Conservation (phyloP, 2,113 vertebrate genomes). For the Colinus virginianus region DNA sequence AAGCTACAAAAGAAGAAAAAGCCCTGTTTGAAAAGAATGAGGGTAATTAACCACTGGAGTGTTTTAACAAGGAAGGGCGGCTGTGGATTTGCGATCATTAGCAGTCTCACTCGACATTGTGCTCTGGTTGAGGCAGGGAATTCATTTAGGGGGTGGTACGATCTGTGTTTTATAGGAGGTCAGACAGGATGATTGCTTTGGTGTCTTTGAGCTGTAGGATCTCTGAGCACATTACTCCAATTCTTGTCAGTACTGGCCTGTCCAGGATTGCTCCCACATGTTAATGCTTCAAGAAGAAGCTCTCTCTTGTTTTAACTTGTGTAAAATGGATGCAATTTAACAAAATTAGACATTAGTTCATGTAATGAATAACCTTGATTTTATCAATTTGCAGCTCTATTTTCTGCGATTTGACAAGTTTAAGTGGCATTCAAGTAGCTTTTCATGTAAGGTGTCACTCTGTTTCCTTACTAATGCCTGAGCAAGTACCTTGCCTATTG, state of each 20-base stretch:
- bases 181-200: background rate
- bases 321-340: conserved; percentile 72
- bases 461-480: conserved; percentile 77
- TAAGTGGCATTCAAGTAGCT: conserved; percentile 70
- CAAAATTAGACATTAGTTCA: conserved; percentile 70
- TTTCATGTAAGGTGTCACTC: conserved; percentile 74
- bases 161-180: background rate
- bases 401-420: conserved; percentile 76
- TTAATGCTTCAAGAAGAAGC: conserved; percentile 47
- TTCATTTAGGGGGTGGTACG: background rate
- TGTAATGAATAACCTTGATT: conserved; percentile 69
- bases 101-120: background rate
- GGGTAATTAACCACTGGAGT: conserved; percentile 7
- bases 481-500: conserved; percentile 70
- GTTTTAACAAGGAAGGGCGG: background rate
- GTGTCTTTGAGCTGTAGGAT: background rate
- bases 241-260: background rate
- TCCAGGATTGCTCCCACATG: background rate
- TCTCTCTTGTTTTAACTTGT: conserved; percentile 65
- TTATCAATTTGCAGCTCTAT: conserved; percentile 73
- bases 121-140: background rate
- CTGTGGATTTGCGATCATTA: background rate
- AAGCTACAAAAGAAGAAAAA: background rate
- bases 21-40: background rate
- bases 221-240: background rate